phyloP scores from a whole-genome alignment of 2,888 invertebrate species.

The Molorchus minor region DNA sequence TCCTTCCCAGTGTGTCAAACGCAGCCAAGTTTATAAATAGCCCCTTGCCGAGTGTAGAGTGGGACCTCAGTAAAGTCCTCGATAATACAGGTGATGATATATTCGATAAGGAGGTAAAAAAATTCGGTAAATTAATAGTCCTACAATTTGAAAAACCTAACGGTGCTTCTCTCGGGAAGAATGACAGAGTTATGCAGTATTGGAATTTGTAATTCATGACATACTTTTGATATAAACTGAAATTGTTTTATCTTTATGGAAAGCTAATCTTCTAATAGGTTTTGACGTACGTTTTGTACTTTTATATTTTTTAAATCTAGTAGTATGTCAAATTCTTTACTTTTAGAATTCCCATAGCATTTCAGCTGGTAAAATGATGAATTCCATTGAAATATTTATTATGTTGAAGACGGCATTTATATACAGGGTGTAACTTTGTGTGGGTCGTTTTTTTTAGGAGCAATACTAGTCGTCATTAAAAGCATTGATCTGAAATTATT shows the following conservation, averaged over 20 bases:
- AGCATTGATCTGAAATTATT: no score
- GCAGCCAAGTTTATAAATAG: constrained; percentile 78
- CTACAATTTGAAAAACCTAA: constrained; percentile 79
- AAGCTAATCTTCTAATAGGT: constrained; percentile 1
- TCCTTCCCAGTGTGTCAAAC: constrained; percentile 74
- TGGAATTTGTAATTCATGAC: constrained; percentile 65
- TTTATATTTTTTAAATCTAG: constrained; percentile 11
- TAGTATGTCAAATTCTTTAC: neutral
- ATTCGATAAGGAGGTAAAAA: constrained; percentile 81
- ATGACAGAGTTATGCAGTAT: constrained; percentile 74
- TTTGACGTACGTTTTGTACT: constrained; percentile 9
- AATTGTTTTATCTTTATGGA: neutral
- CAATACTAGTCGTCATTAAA: neutral
- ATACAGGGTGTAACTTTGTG: neutral
- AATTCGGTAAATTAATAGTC: constrained; percentile 77
- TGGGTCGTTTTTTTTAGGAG: neutral
- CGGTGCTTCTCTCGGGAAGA: constrained; percentile 67
- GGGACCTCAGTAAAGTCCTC: constrained; percentile 73
- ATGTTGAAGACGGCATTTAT: no score
- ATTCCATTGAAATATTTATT: no score
- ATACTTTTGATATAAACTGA: constrained; percentile 3
- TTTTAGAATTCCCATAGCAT: neutral
- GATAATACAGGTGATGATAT: constrained; percentile 74
- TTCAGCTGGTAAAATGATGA: no score
- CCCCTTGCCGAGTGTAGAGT: constrained; percentile 73